Evolutionary conservation across 2,888 invertebrate genomes (phyloP).

Genomic region (Tetramorium bicarinatum): DNA sequence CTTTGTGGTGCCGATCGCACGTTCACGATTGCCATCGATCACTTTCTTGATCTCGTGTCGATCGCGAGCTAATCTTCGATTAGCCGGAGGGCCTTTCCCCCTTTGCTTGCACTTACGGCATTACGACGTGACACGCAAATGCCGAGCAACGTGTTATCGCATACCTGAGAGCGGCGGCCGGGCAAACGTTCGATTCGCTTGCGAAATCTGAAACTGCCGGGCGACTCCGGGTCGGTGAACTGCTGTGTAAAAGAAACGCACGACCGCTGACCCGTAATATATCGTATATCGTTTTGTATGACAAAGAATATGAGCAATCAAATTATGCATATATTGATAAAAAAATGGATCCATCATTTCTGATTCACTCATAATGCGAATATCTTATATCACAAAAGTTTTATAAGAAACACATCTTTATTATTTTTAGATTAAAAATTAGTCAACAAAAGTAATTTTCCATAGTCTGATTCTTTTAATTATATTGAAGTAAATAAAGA

Average conservation of each 20-base stretch:
- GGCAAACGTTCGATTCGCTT: conserved; percentile 70
- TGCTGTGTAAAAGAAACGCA: conserved; percentile 60
- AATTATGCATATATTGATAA: not conserved
- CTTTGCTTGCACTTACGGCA: conserved; percentile 60
- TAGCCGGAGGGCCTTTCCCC: conserved; percentile 65
- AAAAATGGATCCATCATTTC: not conserved
- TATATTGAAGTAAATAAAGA: too few relatives aligned
- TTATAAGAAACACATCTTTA: not conserved
- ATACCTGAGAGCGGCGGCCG: conserved; percentile 61
- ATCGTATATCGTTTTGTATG: conserved; percentile 6
- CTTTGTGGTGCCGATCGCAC: conserved; percentile 32
- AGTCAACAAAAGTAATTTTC: not conserved
- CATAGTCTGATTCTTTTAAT: not conserved
- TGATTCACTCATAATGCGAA: not conserved
- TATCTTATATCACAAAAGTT: not conserved
- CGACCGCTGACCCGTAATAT: conserved; percentile 68
- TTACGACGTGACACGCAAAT: conserved; percentile 74
- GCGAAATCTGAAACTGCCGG: conserved; percentile 71
- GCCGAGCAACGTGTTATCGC: conserved; percentile 68
- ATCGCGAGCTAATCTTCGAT: conserved; percentile 72
- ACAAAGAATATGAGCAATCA: not conserved
- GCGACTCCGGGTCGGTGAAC: conserved; percentile 62
- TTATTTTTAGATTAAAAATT: not conserved
- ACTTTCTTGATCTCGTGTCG: conserved; percentile 63
- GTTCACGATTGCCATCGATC: conserved; percentile 68